Evolutionary conservation across 2,797 vertebrate genomes (phyloP).

Genomic region (Pangasius mekongensis): DNA sequence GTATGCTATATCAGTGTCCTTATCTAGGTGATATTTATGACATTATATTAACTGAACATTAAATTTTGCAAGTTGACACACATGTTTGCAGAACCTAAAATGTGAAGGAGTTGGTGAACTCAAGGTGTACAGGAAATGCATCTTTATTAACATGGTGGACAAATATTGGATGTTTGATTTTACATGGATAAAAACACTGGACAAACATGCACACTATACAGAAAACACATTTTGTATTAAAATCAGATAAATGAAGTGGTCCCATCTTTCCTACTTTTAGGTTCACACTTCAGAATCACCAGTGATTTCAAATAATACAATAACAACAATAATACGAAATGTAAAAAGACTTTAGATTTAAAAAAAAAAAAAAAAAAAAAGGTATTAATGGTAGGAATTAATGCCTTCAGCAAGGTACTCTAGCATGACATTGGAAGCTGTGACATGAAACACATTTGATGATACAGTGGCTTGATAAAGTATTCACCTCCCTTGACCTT

Average conservation of each 20-base stretch:
- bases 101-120: background rate
- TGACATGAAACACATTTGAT: slow-evolving; percentile 15
- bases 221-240: slow-evolving; percentile 33
- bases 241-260: slow-evolving; percentile 46
- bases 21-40: background rate
- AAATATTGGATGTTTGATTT: slow-evolving; percentile 38
- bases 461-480: background rate
- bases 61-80: background rate
- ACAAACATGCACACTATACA: slow-evolving; percentile 46
- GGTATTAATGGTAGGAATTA: background rate
- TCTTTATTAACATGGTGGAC: slow-evolving; percentile 51
- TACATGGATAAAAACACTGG: slow-evolving; percentile 41
- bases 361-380: too few relatives aligned
- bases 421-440: background rate
- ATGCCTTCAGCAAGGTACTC: background rate
- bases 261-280: slow-evolving; percentile 31
- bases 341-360: background rate
- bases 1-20: background rate
- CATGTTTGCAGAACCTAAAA: background rate
- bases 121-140: slow-evolving; percentile 24
- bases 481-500: background rate
- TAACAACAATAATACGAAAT: slow-evolving; percentile 22
- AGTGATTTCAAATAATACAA: slow-evolving; percentile 9
- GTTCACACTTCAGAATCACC: background rate
- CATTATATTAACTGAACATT: background rate